Base-by-base conservation (phyloP, 2,888 invertebrate species). In the Sesamia inferens region DNA sequence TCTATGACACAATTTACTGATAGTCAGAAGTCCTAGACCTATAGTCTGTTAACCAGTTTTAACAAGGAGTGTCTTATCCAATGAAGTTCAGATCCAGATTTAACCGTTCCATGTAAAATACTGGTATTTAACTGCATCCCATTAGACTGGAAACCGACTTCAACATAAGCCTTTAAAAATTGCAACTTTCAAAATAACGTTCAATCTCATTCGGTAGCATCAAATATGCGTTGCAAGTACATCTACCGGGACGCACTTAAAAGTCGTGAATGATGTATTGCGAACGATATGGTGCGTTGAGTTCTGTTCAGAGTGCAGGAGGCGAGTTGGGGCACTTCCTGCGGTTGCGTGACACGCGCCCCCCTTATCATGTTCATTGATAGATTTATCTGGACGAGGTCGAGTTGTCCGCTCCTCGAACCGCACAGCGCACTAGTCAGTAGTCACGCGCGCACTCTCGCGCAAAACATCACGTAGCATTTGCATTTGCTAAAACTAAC, bases 321-420 rank as follows among this genome's bases (percentile, higher is more conserved):
- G 92, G 89, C 91, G 89, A 88, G 91, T 88, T 85, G 87, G 89
- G 91, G 92, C 91, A 93, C 93, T 95, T 95, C 95, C 95, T 95
- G 92, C 88, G 94, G 88, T 90, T 90, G 90, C 90, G 90, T 92
- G 94, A 92, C 93, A 93, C 93, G 92, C 93, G 93, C 90, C 89
- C 92, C 94, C 92, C 93, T 94, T 95, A 95, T 96, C 95, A 85
- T 89, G 87, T 93, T 94, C 95, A 96, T 96, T 96, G 95, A 96
- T 95, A 94, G 93, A 95, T 95, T 94, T 96, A 95, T 95, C 95
- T 93, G 89, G 89, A 88, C 94, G 95, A 94, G 95, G 95, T 95
- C 95, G 93, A 87, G 87, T 84, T 87, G 91, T 87, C 88, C 88
- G 90, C 86, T 81, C 84, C 83, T 84, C 83, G 85, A 82, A 86